These are phyloP conservation scores for Idaea aversata DNA, from an alignment of 2,888 invertebrate species.

Conservation along the genomic window DNA sequence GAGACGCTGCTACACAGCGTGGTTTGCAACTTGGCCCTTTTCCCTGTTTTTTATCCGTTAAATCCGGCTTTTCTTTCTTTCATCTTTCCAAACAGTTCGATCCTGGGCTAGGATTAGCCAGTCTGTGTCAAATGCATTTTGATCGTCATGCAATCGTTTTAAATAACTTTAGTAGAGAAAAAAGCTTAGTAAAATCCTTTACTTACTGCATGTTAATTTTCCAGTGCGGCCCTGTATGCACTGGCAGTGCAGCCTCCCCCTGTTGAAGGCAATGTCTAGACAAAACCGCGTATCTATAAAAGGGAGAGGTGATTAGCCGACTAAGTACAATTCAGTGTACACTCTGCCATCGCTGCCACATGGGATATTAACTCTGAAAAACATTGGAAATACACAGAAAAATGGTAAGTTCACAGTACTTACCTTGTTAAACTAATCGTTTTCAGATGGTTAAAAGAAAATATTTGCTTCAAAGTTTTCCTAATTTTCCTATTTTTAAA, in stretches of 20 bases:
- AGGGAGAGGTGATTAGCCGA: slow-evolving; percentile 75
- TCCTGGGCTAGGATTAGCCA: too few relatives aligned
- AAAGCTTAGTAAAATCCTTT: too few relatives aligned
- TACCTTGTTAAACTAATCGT: not conserved
- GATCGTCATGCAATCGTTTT: too few relatives aligned
- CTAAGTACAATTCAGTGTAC: slow-evolving; percentile 72
- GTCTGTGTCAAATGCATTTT: too few relatives aligned
- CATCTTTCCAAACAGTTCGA: too few relatives aligned
- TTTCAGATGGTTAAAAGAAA: not conserved
- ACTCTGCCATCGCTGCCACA: slow-evolving; percentile 58
- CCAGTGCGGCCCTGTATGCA: slow-evolving; percentile 58
- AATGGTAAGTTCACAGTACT: slow-evolving; percentile 30
- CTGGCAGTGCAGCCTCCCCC: slow-evolving; percentile 68
- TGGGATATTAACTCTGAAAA: slow-evolving; percentile 53
- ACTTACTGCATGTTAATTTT: slow-evolving; percentile 4
- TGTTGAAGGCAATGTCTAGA: slow-evolving; percentile 70
- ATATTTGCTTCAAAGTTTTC: not conserved
- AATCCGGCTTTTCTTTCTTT: too few relatives aligned
- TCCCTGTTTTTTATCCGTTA: too few relatives aligned
- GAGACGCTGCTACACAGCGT: too few relatives aligned
- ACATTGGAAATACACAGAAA: slow-evolving; percentile 30
- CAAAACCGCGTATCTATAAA: slow-evolving; percentile 77
- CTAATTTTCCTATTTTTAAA: too few relatives aligned
- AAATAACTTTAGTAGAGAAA: too few relatives aligned
- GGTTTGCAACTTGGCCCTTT: too few relatives aligned